Conservation (phyloP, 2,113 vertebrate species). For the Myrmecophaga tridactyla region DNA sequence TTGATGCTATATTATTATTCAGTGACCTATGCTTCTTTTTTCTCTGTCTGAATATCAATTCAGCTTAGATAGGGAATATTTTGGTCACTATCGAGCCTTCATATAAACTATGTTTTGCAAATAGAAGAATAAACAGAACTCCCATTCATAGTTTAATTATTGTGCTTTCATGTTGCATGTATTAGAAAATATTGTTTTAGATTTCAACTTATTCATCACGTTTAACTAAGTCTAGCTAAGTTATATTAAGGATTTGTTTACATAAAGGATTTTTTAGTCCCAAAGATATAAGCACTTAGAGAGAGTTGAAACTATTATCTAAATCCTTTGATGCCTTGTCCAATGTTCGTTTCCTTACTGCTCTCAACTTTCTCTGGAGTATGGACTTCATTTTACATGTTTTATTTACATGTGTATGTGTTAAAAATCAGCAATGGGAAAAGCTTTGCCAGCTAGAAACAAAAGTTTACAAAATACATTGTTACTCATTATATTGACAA, state of each 20-base stretch:
- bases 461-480: neutral
- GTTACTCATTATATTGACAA: neutral
- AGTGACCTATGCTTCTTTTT: neutral
- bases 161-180: neutral
- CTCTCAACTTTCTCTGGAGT: neutral
- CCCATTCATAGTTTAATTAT: neutral
- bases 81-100: neutral
- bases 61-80: neutral
- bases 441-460: neutral
- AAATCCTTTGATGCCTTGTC: neutral
- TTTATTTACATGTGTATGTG: neutral
- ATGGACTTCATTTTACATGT: neutral
- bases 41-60: neutral
- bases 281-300: neutral
- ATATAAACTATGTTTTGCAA: neutral
- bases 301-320: neutral
- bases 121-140: neutral
- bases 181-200: neutral
- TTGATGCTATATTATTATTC: neutral
- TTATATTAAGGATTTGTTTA: neutral
- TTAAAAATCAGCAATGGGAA: neutral
- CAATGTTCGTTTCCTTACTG: neutral
- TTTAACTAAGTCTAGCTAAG: neutral
- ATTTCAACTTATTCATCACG: neutral
- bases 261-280: neutral